phyloP scores from a whole-genome alignment of 2,888 invertebrate genomes.

The Dusona sp. region DNA sequence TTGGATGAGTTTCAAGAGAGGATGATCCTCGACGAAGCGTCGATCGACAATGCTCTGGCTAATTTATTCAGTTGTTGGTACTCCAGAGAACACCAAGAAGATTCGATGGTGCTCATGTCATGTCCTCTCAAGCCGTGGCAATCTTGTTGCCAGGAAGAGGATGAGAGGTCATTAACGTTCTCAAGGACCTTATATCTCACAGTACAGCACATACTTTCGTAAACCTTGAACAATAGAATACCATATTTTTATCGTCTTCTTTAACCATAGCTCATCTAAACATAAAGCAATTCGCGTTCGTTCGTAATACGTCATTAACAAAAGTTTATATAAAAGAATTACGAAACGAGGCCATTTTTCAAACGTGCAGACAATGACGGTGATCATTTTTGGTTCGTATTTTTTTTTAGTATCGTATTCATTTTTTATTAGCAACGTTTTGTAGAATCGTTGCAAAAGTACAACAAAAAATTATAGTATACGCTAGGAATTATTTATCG shows the following conservation, averaged over 20 bases:
- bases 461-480: not conserved
- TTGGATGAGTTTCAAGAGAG: constrained; percentile 18
- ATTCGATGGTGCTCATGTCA: constrained; percentile 26
- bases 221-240: not conserved
- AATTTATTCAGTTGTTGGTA: constrained; percentile 29
- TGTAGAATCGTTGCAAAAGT: not conserved
- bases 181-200: not conserved
- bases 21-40: constrained; percentile 50
- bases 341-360: no score
- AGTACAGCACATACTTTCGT: not conserved
- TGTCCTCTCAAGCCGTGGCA: constrained; percentile 6
- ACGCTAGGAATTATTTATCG: not conserved
- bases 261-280: not conserved
- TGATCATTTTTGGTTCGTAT: not conserved
- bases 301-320: no score
- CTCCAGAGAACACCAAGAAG: constrained; percentile 25
- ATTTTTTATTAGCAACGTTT: not conserved
- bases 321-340: no score
- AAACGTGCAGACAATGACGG: no score
- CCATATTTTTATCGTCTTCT: not conserved
- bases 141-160: not conserved
- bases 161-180: constrained; percentile 17
- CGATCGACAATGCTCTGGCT: constrained; percentile 36
- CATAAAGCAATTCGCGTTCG: not conserved
- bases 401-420: not conserved